These are phyloP conservation scores for Cerceris ruficornis DNA, from an alignment of 2,888 invertebrate genomes.

Conservation along the genomic window DNA sequence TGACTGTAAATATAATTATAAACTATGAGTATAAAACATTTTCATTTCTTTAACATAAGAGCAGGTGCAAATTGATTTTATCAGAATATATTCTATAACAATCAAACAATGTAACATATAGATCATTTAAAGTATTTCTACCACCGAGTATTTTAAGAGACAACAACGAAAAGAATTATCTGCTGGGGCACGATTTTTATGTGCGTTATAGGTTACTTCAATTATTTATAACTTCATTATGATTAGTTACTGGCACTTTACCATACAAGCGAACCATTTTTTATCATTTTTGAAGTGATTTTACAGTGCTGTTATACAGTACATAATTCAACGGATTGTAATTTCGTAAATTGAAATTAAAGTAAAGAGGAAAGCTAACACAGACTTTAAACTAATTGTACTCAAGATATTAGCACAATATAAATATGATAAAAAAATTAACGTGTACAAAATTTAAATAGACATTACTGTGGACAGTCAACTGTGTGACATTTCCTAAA, in stretches of 20 bases:
- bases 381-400: too few relatives aligned
- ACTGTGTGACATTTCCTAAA: conserved; percentile 69
- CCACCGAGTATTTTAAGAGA: neutral
- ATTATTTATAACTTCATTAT: conserved; percentile 7
- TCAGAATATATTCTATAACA: neutral
- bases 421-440: conserved; percentile 12
- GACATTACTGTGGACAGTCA: conserved; percentile 45
- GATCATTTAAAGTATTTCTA: neutral
- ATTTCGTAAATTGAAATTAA: too few relatives aligned
- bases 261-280: conserved; percentile 1
- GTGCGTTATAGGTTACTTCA: conserved; percentile 52
- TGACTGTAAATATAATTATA: conserved; percentile 17
- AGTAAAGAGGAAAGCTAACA: too few relatives aligned
- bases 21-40: conserved; percentile 4
- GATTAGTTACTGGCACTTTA: conserved; percentile 11
- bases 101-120: conserved; percentile 4
- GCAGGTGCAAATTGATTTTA: conserved; percentile 6
- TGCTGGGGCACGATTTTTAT: conserved; percentile 31
- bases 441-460: conserved; percentile 22
- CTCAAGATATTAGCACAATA: neutral
- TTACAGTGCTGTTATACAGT: too few relatives aligned
- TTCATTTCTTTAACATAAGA: conserved; percentile 17
- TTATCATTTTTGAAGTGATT: conserved; percentile 1
- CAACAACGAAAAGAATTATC: conserved; percentile 3
- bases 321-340: too few relatives aligned